Evolutionary conservation across 2,888 invertebrate genomes (phyloP), one percentile per base, ranked within the genome.

Genomic region (Monopis laevigella): DNA sequence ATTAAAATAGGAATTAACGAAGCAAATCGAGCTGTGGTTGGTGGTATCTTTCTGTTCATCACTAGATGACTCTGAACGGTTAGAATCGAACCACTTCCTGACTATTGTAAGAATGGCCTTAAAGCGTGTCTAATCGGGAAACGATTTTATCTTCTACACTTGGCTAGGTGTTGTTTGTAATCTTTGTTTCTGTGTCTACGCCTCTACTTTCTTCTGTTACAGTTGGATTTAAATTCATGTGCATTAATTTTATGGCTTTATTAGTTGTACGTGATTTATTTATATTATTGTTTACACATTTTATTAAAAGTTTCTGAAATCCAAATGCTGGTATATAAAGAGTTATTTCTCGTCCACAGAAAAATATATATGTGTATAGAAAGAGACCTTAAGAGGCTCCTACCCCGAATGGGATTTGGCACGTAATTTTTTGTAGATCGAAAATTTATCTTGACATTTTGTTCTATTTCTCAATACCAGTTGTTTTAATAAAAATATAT

Each of bases 41-140:
- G 17, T 17, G 32, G 24, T 45, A 55, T 56, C 54, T 51, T 48
- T 51, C 53, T 51, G 54, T 51, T 49, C 50, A 51, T 52, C 50
- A 24, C 43, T 35, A 34, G 38, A 47, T 39, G 40, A 43, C 29
- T 28, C 29, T 30, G 14, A 40, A 40, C 29, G 30, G 40, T 40
- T 27, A 29, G 40, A 40, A 40, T 50, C 43, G 46, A 56, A 59
- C 54, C 34, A 54, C 39, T 41, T 46, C 48, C 48, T 47, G 47
- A 28, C 18, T 24, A 40, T 41, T 41, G 41, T 35, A 34, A 30
- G 13, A 43, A 16, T 11, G 55, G 61, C 51, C 48, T 53, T 52
- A 36, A 51, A 50, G 48, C 51, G 50, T 51, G 56, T 54, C 59
- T 58, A 62, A 64, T 63, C 63, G 59, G 64, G 61, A 59, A 62